A percentile compares a stretch with the other conserved stretches of the same genome.
phyloP scores from a whole-genome alignment of 1,140 invertebrate genomes.

The Cephus cinctus region DNA sequence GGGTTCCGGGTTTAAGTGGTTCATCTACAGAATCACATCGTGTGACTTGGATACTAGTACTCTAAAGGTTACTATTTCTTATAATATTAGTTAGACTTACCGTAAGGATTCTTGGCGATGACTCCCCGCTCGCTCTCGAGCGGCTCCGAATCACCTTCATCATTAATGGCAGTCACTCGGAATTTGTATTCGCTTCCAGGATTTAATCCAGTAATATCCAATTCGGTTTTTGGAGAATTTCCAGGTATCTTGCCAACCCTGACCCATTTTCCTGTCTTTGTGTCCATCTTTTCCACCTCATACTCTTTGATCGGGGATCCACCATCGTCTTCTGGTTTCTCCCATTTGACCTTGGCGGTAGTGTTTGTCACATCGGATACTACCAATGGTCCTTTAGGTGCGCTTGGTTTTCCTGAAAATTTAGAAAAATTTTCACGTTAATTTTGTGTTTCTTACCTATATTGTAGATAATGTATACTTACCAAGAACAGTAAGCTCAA shows the following conservation, averaged over 20 bases:
- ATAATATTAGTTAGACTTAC: slow-evolving; percentile 56
- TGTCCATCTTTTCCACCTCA: slow-evolving; percentile 91
- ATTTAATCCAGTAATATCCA: slow-evolving; percentile 87
- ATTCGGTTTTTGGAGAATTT: slow-evolving; percentile 73
- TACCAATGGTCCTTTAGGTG: slow-evolving; percentile 87
- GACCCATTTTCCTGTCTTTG: slow-evolving; percentile 86
- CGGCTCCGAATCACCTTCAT: slow-evolving; percentile 94
- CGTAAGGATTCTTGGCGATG: slow-evolving; percentile 95
- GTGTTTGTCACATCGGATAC: slow-evolving; percentile 84
- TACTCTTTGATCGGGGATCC: slow-evolving; percentile 92
- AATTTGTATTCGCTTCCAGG: slow-evolving; percentile 95
- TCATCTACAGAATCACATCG: slow-evolving; percentile 61
- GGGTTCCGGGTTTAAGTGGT: slow-evolving; percentile 84
- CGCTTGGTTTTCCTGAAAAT: slow-evolving; percentile 66
- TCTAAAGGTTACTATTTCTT: slow-evolving; percentile 1
- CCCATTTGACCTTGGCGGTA: slow-evolving; percentile 85
- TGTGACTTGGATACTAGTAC: background rate
- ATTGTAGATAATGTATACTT: slow-evolving; percentile 38
- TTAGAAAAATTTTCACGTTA: slow-evolving; percentile 14
- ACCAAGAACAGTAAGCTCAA: slow-evolving; percentile 89
- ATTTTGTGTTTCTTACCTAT: slow-evolving; percentile 5
- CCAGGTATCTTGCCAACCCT: slow-evolving; percentile 77
- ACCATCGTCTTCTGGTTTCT: slow-evolving; percentile 91
- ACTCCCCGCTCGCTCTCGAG: slow-evolving; percentile 80
- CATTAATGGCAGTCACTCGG: slow-evolving; percentile 92